phyloP scores from a whole-genome alignment of 2,113 vertebrate species.

The Lagenorhynchus albirostris region DNA sequence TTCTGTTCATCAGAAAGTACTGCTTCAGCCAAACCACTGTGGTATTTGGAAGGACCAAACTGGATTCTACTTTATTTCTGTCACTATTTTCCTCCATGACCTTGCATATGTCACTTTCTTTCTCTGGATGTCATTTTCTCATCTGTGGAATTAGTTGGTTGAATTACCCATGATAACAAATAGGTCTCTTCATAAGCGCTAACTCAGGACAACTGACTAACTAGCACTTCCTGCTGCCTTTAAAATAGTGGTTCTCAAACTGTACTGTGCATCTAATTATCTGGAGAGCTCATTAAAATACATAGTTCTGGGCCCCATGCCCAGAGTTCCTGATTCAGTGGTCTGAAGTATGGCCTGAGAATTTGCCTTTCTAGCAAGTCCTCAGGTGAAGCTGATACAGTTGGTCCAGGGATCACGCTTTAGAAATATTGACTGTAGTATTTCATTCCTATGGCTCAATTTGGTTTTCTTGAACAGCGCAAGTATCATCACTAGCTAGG shows the following conservation, averaged over 20 bases:
- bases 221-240: not conserved
- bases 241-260: not conserved
- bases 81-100: not conserved
- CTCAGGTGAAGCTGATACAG: not conserved
- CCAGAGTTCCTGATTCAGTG: not conserved
- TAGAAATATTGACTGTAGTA: not conserved
- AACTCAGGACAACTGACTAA: not conserved
- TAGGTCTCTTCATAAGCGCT: not conserved
- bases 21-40: not conserved
- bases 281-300: not conserved
- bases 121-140: not conserved
- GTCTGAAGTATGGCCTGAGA: not conserved
- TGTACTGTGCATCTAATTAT: not conserved
- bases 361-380: not conserved
- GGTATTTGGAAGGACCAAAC: not conserved
- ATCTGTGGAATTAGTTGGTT: not conserved
- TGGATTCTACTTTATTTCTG: not conserved
- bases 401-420: not conserved
- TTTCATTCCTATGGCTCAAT: not conserved
- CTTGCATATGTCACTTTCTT: not conserved
- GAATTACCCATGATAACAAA: not conserved
- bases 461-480: not conserved
- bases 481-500: not conserved
- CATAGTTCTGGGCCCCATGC: not conserved
- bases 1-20: slow-evolving; percentile 30